These are phyloP conservation scores for Acleris literana DNA, from an alignment of 2,888 invertebrate species.

Conservation along the genomic window DNA sequence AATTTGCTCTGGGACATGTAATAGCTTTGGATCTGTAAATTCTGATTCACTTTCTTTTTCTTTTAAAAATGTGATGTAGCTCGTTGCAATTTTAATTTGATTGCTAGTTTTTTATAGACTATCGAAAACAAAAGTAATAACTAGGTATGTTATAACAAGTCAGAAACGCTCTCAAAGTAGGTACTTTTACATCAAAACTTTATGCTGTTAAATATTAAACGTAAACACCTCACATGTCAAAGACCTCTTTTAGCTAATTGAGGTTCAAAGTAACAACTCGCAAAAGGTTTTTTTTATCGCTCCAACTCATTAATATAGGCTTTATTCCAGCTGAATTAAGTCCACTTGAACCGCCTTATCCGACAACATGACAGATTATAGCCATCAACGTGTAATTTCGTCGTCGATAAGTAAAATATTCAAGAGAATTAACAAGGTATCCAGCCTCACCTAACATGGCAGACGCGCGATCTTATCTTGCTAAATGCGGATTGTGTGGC, in stretches of 20 bases:
- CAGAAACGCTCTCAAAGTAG: too few relatives aligned
- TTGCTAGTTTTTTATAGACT: too few relatives aligned
- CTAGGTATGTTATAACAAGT: too few relatives aligned
- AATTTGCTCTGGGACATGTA: constrained; percentile 1
- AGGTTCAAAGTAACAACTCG: constrained; percentile 25
- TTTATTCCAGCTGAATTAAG: constrained; percentile 6
- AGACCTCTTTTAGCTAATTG: constrained; percentile 35
- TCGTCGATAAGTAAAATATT: constrained; percentile 35
- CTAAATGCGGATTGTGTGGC: constrained; percentile 19
- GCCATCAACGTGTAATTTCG: constrained; percentile 32
- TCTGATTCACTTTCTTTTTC: constrained; percentile 8
- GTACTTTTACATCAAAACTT: background rate
- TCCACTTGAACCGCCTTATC: constrained; percentile 4
- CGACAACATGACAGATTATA: constrained; percentile 27
- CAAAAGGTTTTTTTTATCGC: constrained; percentile 13
- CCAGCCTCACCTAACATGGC: constrained; percentile 31
- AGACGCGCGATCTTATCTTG: constrained; percentile 25
- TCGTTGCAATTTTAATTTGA: too few relatives aligned
- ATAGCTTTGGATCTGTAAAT: background rate
- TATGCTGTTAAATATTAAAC: constrained; percentile 6
- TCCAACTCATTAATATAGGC: background rate
- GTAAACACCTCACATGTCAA: constrained; percentile 27
- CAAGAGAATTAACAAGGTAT: constrained; percentile 27
- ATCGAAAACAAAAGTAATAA: too few relatives aligned
- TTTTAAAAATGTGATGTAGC: too few relatives aligned